These are phyloP conservation scores for Drosophila pallidifrons DNA, from an alignment of 1,140 invertebrate genomes.

Conservation along the genomic window DNA sequence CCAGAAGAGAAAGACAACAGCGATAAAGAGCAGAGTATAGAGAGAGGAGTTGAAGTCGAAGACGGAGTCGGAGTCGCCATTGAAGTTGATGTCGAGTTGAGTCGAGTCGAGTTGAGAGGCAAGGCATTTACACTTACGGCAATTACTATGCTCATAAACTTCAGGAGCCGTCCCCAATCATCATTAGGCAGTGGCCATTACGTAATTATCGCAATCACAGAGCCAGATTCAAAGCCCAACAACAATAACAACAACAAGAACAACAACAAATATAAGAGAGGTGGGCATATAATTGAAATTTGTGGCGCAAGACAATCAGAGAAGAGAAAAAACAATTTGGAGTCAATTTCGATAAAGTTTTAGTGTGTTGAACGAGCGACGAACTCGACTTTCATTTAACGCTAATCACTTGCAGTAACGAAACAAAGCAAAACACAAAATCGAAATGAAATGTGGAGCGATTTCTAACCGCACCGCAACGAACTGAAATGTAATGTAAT, in stretches of 20 bases:
- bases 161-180: slow-evolving; percentile 54
- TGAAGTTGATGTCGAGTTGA: too few species aligned
- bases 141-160: slow-evolving; percentile 77
- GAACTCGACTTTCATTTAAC: slow-evolving; percentile 71
- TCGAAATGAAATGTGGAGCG: slow-evolving; percentile 1
- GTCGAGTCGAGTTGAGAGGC: background rate
- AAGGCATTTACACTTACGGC: slow-evolving; percentile 46
- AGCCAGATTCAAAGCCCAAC: slow-evolving; percentile 1
- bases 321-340: slow-evolving; percentile 61
- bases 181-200: slow-evolving; percentile 78
- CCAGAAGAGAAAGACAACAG: slow-evolving; percentile 8
- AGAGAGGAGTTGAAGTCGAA: background rate
- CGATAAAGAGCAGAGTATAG: background rate
- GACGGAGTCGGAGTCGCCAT: too few species aligned
- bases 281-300: slow-evolving; percentile 77
- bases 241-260: too few species aligned
- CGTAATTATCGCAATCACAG: slow-evolving; percentile 79
- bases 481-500: slow-evolving; percentile 37
- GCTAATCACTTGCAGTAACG: slow-evolving; percentile 82
- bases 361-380: slow-evolving; percentile 33
- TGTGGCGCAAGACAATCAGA: slow-evolving; percentile 59
- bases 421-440: slow-evolving; percentile 22
- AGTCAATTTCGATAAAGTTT: slow-evolving; percentile 83
- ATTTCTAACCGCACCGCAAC: background rate
- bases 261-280: background rate